Evolutionary conservation across 2,888 invertebrate species (phyloP), one percentile per base, ranked within the genome.

Genomic region (Emmelina monodactyla): DNA sequence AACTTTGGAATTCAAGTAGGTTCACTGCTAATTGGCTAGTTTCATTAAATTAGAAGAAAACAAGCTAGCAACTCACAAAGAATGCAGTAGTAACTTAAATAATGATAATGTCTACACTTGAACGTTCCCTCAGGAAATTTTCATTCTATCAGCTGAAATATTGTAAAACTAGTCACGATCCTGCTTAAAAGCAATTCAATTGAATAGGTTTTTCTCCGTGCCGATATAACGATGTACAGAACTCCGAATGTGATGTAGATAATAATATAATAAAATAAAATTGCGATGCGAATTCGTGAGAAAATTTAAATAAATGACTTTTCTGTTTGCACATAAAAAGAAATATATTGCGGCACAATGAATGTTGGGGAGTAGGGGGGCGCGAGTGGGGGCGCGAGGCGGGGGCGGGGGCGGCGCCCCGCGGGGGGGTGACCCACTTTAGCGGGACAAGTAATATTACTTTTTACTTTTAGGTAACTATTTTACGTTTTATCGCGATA

Each of bases 241-340:
- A 62, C 70, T 71, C 68, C 67, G 73, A 76, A 73, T 68, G 66
- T 66, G 62, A 73, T 73, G 73, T 68, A 72, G 75, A 76, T 76
- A 76, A 76, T 76, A 73, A 76, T 76, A 73, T 75, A 76, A 76
- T 76, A 76, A 73, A 78, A 79, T 75, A 70, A 78, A 79, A 79
- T 78, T 78, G 76, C 76, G 65, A 75, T 75, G 73, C 70, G 76
- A 78, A 79, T 78, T 79, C 79, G 78, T 78, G 78, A 78, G 78
- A 78, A 78, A 78, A 76, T 79, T 79, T 79, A 78, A 78, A 79
- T 78, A 79, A 78, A 78, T 78, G 76, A 76, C 78, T 78, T 78
- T 78, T 79, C 78, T 78, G 78, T 79, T 79, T 79, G 78, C 78
- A 79, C 79, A 79, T 79, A 79, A 79, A 79, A 79, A 78, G 76